Conservation (phyloP, 2,113 vertebrate genomes). For the Bubo bubo region DNA sequence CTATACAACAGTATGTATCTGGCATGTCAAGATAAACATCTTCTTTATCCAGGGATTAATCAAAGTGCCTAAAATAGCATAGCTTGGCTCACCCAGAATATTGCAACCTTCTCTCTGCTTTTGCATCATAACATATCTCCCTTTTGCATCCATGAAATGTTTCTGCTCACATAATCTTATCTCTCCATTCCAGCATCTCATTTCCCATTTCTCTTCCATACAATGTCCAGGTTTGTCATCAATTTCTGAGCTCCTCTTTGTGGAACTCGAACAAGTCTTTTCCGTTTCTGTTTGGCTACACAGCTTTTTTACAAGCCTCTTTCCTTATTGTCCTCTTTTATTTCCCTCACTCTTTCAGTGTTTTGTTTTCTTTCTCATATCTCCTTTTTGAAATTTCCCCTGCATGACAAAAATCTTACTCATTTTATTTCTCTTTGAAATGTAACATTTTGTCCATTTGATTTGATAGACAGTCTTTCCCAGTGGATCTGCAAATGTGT, state of each 20-base stretch:
- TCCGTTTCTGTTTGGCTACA: background rate
- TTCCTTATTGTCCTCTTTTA: background rate
- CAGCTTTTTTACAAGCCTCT: background rate
- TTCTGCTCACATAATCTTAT: background rate
- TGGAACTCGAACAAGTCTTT: background rate
- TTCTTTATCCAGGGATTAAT: background rate
- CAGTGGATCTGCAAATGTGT: background rate
- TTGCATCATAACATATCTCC: background rate
- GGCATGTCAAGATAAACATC: background rate
- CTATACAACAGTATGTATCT: background rate
- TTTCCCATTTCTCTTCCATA: background rate
- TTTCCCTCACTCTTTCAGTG: background rate
- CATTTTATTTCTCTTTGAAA: background rate
- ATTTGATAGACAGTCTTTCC: background rate
- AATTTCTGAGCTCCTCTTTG: background rate
- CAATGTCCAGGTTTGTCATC: background rate
- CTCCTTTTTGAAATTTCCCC: background rate
- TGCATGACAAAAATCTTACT: background rate
- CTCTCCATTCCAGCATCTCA: background rate
- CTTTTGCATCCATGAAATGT: background rate
- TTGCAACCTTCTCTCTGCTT: background rate
- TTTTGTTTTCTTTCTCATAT: background rate
- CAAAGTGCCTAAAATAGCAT: background rate
- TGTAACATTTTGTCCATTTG: background rate
- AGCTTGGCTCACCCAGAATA: background rate